Percentiles rank a stretch among this genome's conserved stretches.
Evolutionary conservation across 2,113 vertebrate genomes (phyloP).

Genomic region (Rhinoptilus africanus): DNA sequence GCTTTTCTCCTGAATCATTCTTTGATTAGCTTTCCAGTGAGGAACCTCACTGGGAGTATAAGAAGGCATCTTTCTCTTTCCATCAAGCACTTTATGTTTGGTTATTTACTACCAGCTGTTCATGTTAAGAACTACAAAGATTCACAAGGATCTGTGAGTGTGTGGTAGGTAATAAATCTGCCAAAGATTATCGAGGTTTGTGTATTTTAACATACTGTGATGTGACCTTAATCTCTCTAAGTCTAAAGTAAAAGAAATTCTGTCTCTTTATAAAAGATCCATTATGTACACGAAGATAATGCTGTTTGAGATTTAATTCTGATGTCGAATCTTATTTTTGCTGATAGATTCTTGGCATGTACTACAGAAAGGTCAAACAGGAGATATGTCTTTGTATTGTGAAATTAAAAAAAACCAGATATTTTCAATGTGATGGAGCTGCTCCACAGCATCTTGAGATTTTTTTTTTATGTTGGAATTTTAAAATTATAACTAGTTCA

Average conservation of each 20-base stretch:
- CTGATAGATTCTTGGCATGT: conserved; percentile 6
- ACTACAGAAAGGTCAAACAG: neutral
- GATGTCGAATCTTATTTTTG: neutral
- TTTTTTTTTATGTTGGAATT: conserved; percentile 36
- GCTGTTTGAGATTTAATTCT: neutral
- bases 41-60: neutral
- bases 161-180: conserved; percentile 60
- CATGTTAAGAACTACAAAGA: conserved; percentile 39
- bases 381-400: neutral
- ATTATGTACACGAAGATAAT: conserved; percentile 34
- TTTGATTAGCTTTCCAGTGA: conserved; percentile 26
- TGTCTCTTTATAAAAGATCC: conserved; percentile 35
- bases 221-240: conserved; percentile 57
- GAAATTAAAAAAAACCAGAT: neutral
- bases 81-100: conserved; percentile 32
- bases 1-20: conserved; percentile 17
- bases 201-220: conserved; percentile 58
- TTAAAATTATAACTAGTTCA: conserved; percentile 33
- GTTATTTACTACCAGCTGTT: conserved; percentile 57
- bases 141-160: conserved; percentile 28
- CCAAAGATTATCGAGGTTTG: conserved; percentile 57
- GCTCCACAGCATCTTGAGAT: conserved; percentile 11
- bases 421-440: conserved; percentile 14
- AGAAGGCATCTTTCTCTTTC: conserved; percentile 20
- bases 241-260: conserved; percentile 49